Evolutionary conservation across 2,797 vertebrate species (phyloP).

Genomic region (Lepilemur septentrionalis): DNA sequence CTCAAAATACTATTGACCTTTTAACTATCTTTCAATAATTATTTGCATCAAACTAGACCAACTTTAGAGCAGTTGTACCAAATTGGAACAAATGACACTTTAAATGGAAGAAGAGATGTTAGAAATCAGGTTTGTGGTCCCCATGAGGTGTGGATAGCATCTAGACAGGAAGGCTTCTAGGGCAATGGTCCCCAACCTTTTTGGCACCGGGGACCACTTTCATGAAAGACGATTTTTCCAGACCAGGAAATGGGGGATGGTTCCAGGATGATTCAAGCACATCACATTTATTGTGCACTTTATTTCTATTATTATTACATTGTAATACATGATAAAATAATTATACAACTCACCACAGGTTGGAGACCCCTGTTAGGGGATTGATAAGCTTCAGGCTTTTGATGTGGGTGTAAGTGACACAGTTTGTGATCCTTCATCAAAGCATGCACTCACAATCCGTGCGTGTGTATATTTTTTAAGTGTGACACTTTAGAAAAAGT

Average conservation of each 20-base stretch:
- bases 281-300: no score
- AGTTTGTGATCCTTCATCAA: neutral
- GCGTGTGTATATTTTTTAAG: neutral
- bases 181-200: no score
- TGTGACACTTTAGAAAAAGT: neutral
- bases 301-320: no score
- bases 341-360: no score
- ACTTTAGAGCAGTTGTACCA: neutral
- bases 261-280: no score
- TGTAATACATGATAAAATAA: no score
- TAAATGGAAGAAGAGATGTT: neutral
- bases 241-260: no score
- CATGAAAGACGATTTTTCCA: no score
- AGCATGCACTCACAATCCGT: neutral
- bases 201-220: no score
- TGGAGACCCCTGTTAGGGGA: no score
- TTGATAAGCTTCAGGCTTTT: neutral
- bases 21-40: neutral
- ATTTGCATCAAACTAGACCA: neutral
- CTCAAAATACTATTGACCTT: neutral
- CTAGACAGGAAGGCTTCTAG: neutral
- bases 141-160: neutral
- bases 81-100: neutral
- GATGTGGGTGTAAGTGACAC: neutral
- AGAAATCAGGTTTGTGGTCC: neutral